Evolutionary conservation across 2,113 vertebrate species (phyloP), one percentile per base, ranked within the genome.

Genomic region (Cebus imitator): DNA sequence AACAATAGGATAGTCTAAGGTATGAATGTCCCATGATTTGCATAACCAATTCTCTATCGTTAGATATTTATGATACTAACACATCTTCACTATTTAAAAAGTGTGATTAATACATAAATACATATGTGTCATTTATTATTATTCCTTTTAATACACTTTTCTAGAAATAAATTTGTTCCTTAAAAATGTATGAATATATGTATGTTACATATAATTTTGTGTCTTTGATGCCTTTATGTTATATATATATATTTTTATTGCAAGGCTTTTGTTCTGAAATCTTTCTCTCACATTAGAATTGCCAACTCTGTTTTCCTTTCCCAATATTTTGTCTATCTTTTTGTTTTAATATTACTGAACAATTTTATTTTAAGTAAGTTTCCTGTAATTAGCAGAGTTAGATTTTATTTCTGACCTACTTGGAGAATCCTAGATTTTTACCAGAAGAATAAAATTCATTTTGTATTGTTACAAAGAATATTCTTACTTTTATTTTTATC

Each of bases 401-500:
- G 20, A 80, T 87, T 82, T 84, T 72, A 70, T 76, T 94, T 91
- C 57, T 73, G 57, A 88, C 27, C 75, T 37, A 96, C 43, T 91
- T 88, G 58, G 8, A 89, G 12, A 90, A 45, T 92, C n/a, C 72
- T 50, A 76, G 13, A 27, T 37, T 86, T 82, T 89, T 81, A 70
- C 4, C 32, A 91, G 21, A 87, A 89, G 8, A 94, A 81, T 4
- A 94, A 79, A 93, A 85, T 89, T 95, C 52, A 82, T 73, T 79
- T 96, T 72, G 5, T 64, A 95, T 82, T 97, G 66, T 91, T 86
- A 80, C 13, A 86, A 68, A 82, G 76, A 95, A 89, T 94, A 93
- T 1, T 52, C 11, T 57, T 64, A 57, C 37, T 66, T 92, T 97
- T 79, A 84, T 88, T 96, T 97, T 95, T 96, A 93, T 93, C 50